phyloP scores from a whole-genome alignment of 2,113 vertebrate genomes.

The Amazona guildingii region DNA sequence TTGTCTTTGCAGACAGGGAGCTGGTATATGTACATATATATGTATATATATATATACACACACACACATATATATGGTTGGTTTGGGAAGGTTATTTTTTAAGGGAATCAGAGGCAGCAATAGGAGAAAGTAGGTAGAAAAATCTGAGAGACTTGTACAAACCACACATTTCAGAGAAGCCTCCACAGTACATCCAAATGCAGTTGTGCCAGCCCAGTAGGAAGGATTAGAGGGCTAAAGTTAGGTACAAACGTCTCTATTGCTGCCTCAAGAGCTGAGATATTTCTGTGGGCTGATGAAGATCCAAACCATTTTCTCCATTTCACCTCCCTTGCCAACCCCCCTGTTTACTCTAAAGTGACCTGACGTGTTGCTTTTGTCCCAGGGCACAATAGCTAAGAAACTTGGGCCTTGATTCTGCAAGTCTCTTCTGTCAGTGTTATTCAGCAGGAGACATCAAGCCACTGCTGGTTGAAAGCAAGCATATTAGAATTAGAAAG shows the following conservation, averaged over 20 bases:
- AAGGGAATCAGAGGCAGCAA: background rate
- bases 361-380: constrained; percentile 29
- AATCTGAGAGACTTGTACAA: background rate
- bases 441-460: background rate
- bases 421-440: background rate
- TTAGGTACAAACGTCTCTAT: background rate
- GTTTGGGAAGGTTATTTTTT: background rate
- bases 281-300: constrained; percentile 9
- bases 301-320: constrained; percentile 19
- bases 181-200: background rate
- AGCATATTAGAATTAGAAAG: constrained; percentile 24
- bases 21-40: no score
- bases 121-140: background rate
- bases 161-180: background rate
- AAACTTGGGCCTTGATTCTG: background rate
- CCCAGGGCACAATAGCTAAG: background rate
- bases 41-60: background rate
- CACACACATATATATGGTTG: background rate
- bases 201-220: background rate
- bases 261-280: constrained; percentile 25
- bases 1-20: background rate
- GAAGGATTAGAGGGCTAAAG: background rate
- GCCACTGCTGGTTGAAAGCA: background rate
- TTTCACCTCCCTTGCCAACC: constrained; percentile 32
- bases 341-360: constrained; percentile 13